Conservation (phyloP, 2,797 vertebrate species). For the Apogon talboti region DNA sequence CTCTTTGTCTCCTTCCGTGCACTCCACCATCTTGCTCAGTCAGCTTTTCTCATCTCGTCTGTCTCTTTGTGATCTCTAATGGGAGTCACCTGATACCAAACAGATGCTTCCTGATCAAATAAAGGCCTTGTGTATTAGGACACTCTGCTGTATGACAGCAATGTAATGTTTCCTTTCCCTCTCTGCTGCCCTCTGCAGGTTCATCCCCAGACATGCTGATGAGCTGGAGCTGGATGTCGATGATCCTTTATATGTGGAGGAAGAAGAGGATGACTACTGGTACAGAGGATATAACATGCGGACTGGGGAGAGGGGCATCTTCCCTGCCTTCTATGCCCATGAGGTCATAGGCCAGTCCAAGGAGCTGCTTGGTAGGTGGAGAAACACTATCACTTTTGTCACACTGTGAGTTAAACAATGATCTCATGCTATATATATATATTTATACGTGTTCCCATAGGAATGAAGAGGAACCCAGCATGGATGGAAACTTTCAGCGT, state of each 20-base stretch:
- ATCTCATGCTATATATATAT: constrained; percentile 13
- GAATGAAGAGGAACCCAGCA: constrained; percentile 90
- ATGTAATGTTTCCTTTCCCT: constrained; percentile 10
- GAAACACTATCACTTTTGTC: background rate
- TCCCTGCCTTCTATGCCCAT: constrained; percentile 96
- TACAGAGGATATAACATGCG: constrained; percentile 98
- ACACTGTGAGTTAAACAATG: background rate
- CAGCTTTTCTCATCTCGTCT: constrained; percentile 13
- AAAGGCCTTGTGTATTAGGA: constrained; percentile 1
- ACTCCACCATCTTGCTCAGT: constrained; percentile 2
- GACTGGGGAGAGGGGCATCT: constrained; percentile 94
- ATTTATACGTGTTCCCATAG: constrained; percentile 72
- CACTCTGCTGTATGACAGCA: constrained; percentile 1
- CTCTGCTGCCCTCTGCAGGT: constrained; percentile 82
- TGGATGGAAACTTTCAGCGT: constrained; percentile 95
- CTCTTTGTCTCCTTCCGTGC: constrained; percentile 17
- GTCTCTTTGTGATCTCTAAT: constrained; percentile 5
- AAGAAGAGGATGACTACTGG: constrained; percentile 98
- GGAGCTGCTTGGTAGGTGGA: constrained; percentile 86
- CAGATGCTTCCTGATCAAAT: constrained; percentile 43
- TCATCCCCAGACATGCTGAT: constrained; percentile 95
- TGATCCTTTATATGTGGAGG: constrained; percentile 93
- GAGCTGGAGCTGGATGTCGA: constrained; percentile 97
- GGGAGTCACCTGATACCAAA: constrained; percentile 48
- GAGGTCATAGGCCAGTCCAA: constrained; percentile 91